Evolutionary conservation across 1,140 invertebrate genomes (phyloP), one percentile per base, ranked within the genome.

Genomic region (Pentalonia nigronervosa): DNA sequence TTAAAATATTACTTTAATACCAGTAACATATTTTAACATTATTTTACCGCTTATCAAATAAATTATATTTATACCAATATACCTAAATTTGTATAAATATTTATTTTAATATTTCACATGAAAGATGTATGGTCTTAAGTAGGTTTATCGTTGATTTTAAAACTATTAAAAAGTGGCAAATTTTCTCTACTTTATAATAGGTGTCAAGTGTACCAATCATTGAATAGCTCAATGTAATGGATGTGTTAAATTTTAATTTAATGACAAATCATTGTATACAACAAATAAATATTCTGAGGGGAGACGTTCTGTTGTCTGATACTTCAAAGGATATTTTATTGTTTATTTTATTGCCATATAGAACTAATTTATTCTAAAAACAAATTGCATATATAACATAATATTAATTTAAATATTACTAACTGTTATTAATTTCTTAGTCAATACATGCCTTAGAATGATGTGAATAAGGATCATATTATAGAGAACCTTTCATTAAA

Each of bases 21-120:
- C 41, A 47, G 41, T 86, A 86, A 86, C 84, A 86, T 86, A 86
- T 50, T 88, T 87, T 88, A 88, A 88, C 47, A 48, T 21, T 88
- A 88, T 88, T 88, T 88, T 48, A 88, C 20, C 20, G 86, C 45
- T 48, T 88, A 50, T 34, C 20, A 34, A 88, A 88, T 88, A 48
- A 45, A 45, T 84, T 84, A n/a, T 20, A 48, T n/a, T 48, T 76
- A n/a, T 76, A 67, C 11, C 30, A 67, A n/a, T 20, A 88, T 41
- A 45, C 21, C 23, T 84, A 45, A 25, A 84, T 84, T 30, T 21
- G n/a, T 88, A 7, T 88, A 88, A 47, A 86, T 41, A 86, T 86
- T 45, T 86, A 14, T 86, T 48, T 48, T n/a, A 60, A 30, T 87
- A 88, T 87, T 87, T 48, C 14, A 17, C 2, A n/a, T 86, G 21